phyloP scores from a whole-genome alignment of 2,888 invertebrate genomes.

The Congeria kusceri region DNA sequence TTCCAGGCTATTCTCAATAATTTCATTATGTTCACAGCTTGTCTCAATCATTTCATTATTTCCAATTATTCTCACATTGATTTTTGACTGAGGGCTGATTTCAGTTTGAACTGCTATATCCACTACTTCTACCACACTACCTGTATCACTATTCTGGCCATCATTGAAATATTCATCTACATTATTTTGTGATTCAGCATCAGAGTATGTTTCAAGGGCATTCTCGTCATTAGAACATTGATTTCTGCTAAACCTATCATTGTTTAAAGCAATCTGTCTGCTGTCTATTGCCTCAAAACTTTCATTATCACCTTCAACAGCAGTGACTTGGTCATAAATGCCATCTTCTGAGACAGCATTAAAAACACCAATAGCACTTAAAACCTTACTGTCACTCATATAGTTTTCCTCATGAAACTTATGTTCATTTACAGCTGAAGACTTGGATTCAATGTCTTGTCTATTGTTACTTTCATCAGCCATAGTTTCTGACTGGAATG shows the following conservation, averaged over 20 bases:
- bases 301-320: no score
- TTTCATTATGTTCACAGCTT: no score
- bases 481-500: neutral
- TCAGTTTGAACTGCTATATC: conserved; percentile 44
- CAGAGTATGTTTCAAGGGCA: conserved; percentile 2
- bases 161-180: neutral
- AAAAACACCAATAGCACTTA: neutral
- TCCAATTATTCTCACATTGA: no score
- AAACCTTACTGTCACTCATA: no score
- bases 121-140: conserved; percentile 39
- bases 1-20: no score
- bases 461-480: neutral
- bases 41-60: no score
- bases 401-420: no score
- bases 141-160: neutral
- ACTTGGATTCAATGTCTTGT: neutral
- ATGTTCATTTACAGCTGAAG: no score
- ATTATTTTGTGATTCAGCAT: neutral
- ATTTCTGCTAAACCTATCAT: neutral
- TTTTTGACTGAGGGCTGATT: no score
- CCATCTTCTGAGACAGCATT: neutral
- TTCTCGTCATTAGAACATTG: neutral
- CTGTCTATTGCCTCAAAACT: no score
- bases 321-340: neutral
- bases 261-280: no score